Percentiles rank a stretch among this genome's conserved stretches.
phyloP scores from a whole-genome alignment of 2,113 vertebrate species.

The Daubentonia madagascariensis region DNA sequence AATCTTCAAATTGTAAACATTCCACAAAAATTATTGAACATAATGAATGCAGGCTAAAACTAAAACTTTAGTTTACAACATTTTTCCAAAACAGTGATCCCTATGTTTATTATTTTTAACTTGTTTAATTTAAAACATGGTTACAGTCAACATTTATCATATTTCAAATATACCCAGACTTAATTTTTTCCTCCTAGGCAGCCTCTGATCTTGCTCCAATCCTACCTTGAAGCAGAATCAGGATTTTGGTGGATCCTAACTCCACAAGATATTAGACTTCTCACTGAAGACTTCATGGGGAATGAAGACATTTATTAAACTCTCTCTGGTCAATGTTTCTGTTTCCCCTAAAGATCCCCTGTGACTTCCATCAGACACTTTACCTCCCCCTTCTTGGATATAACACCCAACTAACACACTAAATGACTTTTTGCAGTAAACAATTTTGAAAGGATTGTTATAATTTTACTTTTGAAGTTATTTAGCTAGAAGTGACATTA shows the following conservation, averaged over 20 bases:
- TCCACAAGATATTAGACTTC: neutral
- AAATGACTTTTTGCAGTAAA: neutral
- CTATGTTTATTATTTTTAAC: neutral
- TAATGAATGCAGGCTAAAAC: constrained; percentile 19
- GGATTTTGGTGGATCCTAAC: neutral
- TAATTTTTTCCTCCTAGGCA: neutral
- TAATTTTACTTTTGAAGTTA: constrained; percentile 40
- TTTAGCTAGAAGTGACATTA: constrained; percentile 15
- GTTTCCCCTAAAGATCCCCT: neutral
- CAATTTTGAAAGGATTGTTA: neutral
- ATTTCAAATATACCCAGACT: neutral
- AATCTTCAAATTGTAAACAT: constrained; percentile 39
- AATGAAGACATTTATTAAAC: neutral
- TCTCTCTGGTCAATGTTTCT: neutral
- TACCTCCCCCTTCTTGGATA: neutral
- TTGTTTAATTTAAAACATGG: constrained; percentile 1
- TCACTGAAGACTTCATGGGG: neutral
- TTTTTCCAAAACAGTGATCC: neutral
- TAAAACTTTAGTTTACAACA: constrained; percentile 31
- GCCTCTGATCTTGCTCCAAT: neutral
- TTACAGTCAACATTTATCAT: neutral
- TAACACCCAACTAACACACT: neutral
- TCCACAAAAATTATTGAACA: neutral
- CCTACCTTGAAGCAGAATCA: neutral
- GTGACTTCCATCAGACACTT: neutral